Base-by-base conservation (phyloP, 2,888 invertebrate genomes). In the Serrognathus titanus region DNA sequence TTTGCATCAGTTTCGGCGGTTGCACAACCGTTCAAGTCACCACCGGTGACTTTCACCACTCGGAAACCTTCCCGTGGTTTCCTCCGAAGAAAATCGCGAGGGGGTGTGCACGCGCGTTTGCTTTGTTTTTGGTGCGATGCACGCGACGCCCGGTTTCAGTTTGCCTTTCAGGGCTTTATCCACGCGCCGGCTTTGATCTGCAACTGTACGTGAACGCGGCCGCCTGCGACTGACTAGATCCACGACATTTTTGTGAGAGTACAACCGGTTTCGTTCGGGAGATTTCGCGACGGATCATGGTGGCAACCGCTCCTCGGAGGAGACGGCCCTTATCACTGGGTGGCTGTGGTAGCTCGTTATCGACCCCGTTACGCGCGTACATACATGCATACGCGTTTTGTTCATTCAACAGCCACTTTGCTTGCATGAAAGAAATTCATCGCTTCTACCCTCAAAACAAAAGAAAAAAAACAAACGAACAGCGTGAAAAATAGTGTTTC, bases 191-290 rank as follows among this genome's bases (percentile, higher is more conserved):
- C 49, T 24, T 37, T 37, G n/a, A 54, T 41, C 37, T 41, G 49
- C 48, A 38, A 43, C 47, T 53, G 37, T 47, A 55, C 49, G 45
- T 50, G 36, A 55, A 41, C 36, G 12, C 36, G 51, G 53, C 58
- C 41, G 57, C 56, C 53, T 60, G 57, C 54, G 45, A 55, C 59
- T 62, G 62, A 62, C 64, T 65, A 61, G 64, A 65, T 61, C 61
- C 63, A 65, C 57, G 59, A 57, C 61, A 63, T 64, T 66, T 66
- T 65, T 66, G 58, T 64, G 63, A 65, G 66, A 63, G 64, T 63
- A 53, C 63, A 66, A 66, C 66, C 66, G 66, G 66, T 66, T 66
- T 61, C 59, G 57, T 59, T 63, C 66, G 65, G 63, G 59, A 53
- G 58, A 60, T 57, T 59, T 66, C 66, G 66, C 60, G 55, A 51